A percentile compares a stretch with the other conserved stretches of the same genome.
phyloP scores from a whole-genome alignment of 2,888 invertebrate genomes.

The Zygothrica quintamaculata region DNA sequence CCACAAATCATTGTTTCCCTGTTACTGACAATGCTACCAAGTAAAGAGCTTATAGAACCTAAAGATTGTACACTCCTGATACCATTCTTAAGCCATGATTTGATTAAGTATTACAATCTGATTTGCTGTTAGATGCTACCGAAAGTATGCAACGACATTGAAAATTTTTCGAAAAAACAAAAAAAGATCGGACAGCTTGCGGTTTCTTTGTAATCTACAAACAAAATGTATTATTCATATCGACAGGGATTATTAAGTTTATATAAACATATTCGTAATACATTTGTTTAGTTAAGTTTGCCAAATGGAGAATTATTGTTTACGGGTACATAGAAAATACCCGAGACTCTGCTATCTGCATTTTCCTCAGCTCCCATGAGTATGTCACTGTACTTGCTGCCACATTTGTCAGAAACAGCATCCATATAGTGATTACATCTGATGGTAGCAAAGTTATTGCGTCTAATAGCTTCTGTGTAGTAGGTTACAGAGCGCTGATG shows the following conservation, averaged over 20 bases:
- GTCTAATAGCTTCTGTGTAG: conserved; percentile 84
- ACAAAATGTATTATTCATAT: not conserved
- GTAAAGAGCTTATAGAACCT: too few species aligned
- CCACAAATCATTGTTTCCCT: too few species aligned
- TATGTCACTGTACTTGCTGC: conserved; percentile 59
- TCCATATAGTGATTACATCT: conserved; percentile 70
- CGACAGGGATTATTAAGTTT: too few species aligned
- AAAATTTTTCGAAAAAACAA: too few species aligned
- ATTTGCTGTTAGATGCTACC: too few species aligned
- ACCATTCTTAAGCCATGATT: too few species aligned
- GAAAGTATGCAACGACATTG: too few species aligned
- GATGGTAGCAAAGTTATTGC: conserved; percentile 76
- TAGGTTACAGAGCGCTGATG: conserved; percentile 84
- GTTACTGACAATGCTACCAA: too few species aligned
- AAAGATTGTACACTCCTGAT: too few species aligned
- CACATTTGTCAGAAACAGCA: conserved; percentile 72
- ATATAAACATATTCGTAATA: not conserved
- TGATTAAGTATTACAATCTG: too few species aligned
- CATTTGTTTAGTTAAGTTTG: conserved; percentile 27
- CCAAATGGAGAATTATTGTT: conserved; percentile 78
- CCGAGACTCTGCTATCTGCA: conserved; percentile 59
- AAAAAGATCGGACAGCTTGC: too few species aligned
- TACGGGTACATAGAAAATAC: conserved; percentile 82
- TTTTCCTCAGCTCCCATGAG: conserved; percentile 77
- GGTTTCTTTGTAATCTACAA: too few species aligned